phyloP scores from a whole-genome alignment of 1,140 invertebrate species.

The Orius insidiosus region DNA sequence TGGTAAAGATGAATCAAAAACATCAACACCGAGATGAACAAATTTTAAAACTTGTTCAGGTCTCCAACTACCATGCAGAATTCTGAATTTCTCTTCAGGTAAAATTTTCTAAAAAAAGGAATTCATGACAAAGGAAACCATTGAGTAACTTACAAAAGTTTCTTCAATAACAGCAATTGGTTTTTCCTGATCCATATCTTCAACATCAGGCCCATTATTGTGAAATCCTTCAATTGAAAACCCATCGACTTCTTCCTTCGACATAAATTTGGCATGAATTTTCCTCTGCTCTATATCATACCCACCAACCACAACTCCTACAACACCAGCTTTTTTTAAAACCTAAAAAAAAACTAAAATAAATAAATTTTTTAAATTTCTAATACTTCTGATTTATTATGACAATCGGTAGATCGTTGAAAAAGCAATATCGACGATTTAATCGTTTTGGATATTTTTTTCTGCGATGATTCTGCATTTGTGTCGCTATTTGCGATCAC shows the following conservation, averaged over 20 bases:
- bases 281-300: slow-evolving; percentile 38
- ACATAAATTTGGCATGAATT: slow-evolving; percentile 37
- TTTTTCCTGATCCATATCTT: slow-evolving; percentile 34
- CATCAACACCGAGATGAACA: slow-evolving; percentile 51
- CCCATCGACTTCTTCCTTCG: slow-evolving; percentile 36
- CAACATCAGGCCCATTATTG: slow-evolving; percentile 41
- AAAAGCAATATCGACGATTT: slow-evolving; percentile 38
- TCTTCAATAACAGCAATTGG: slow-evolving; percentile 40
- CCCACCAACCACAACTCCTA: slow-evolving; percentile 60
- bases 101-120: slow-evolving; percentile 34
- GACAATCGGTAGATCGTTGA: slow-evolving; percentile 38
- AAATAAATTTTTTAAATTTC: slow-evolving; percentile 1
- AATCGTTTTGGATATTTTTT: slow-evolving; percentile 47
- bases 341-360: slow-evolving; percentile 19
- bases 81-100: slow-evolving; percentile 40
- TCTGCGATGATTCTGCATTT: slow-evolving; percentile 40
- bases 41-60: slow-evolving; percentile 44
- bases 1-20: slow-evolving; percentile 64
- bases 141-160: slow-evolving; percentile 30
- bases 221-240: slow-evolving; percentile 68
- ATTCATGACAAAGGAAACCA: not conserved
- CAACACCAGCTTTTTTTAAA: slow-evolving; percentile 27
- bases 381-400: slow-evolving; percentile 30
- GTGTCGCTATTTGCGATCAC: slow-evolving; percentile 67
- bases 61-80: slow-evolving; percentile 49